Evolutionary conservation across 2,113 vertebrate genomes (phyloP).

Genomic region (Chaetops frenatus): DNA sequence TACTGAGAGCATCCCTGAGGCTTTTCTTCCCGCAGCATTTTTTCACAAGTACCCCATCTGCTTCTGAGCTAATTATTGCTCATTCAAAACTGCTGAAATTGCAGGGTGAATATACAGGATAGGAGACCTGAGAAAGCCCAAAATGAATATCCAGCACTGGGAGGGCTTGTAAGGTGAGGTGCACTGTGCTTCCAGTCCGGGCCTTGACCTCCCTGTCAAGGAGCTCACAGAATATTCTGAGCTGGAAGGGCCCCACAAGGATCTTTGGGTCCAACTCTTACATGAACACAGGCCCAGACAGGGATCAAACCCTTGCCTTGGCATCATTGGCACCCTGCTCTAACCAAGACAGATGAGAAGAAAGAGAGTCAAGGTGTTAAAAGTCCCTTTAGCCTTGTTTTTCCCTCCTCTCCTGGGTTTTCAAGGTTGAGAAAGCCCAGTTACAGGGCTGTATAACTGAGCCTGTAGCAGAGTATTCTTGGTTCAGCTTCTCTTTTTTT

Average conservation of each 20-base stretch:
- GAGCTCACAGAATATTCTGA: neutral
- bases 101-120: neutral
- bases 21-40: neutral
- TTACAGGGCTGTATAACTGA: neutral
- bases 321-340: neutral
- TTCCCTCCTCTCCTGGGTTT: neutral
- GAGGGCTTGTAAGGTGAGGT: neutral
- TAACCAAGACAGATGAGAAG: neutral
- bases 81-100: neutral
- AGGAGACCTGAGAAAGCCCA: neutral
- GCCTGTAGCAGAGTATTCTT: neutral
- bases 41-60: neutral
- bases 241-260: neutral
- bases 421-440: neutral
- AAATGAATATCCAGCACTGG: neutral
- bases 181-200: neutral
- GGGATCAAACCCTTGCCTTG: neutral
- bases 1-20: neutral
- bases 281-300: neutral
- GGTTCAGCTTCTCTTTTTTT: neutral
- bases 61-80: neutral
- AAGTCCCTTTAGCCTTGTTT: neutral
- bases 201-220: neutral
- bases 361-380: neutral
- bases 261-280: accelerated